phyloP scores from a whole-genome alignment of 2,113 vertebrate species.

The Pachycephala philippinensis region DNA sequence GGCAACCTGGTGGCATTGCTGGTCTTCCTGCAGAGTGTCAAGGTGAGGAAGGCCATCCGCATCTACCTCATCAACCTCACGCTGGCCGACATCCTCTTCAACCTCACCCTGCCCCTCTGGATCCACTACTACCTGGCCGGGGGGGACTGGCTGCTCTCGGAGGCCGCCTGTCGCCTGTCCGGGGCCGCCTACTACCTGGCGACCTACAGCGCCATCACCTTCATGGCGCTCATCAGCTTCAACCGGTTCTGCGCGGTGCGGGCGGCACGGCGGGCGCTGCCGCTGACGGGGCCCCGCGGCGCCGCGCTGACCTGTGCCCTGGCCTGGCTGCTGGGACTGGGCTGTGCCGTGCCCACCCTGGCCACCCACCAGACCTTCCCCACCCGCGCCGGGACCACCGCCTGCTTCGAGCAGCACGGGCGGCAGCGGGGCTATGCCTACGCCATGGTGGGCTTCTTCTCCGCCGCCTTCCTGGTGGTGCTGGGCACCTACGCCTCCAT shows the following conservation, averaged over 20 bases:
- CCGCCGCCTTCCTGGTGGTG: conserved; percentile 47
- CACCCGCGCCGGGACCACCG: neutral
- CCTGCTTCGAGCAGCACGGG: conserved; percentile 58
- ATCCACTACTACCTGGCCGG: conserved; percentile 55
- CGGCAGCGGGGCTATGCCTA: conserved; percentile 9
- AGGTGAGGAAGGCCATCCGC: conserved; percentile 60
- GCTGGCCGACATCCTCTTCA: conserved; percentile 63
- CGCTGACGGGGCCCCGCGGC: neutral
- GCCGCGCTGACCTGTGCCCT: neutral
- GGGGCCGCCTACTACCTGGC: conserved; percentile 59
- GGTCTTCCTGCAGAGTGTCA: conserved; percentile 35
- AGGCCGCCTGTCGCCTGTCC: conserved; percentile 29
- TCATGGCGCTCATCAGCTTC: conserved; percentile 60
- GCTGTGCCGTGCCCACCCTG: conserved; percentile 47
- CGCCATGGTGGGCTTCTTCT: conserved; percentile 36
- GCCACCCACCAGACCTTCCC: conserved; percentile 24
- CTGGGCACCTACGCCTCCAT: conserved; percentile 51
- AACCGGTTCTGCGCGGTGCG: conserved; percentile 30
- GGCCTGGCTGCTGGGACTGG: conserved; percentile 58
- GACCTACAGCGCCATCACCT: conserved; percentile 58
- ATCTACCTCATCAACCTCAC: conserved; percentile 71
- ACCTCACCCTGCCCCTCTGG: conserved; percentile 68
- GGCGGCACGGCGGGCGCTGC: neutral
- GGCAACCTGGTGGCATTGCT: conserved; percentile 53
- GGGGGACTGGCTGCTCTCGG: conserved; percentile 58